Evolutionary conservation across 2,888 invertebrate species (phyloP).

Genomic region (Heliconius ethilla): DNA sequence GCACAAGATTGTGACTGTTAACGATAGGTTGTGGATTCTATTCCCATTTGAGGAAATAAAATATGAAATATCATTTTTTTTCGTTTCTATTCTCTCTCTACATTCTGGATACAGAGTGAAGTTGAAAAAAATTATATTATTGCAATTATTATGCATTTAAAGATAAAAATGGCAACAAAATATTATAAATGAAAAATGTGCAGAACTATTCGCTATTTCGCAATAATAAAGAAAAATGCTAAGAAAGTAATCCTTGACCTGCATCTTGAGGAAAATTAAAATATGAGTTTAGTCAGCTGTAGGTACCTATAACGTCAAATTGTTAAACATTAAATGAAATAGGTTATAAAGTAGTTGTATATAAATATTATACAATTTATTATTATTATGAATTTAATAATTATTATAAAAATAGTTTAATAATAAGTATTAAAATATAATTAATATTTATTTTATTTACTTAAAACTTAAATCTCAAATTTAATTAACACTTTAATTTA

Average conservation of each 20-base stretch:
- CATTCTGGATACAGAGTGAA: no score
- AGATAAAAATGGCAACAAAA: neutral
- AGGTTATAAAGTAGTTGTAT: neutral
- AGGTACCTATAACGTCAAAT: conserved; percentile 8
- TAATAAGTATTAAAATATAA: no score
- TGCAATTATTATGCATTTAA: neutral
- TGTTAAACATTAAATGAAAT: conserved; percentile 19
- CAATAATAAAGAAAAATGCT: conserved; percentile 30
- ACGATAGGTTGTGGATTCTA: no score
- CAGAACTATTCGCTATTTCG: neutral
- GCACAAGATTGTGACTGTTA: no score
- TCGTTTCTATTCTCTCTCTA: no score
- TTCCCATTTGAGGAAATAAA: no score
- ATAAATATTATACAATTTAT: no score
- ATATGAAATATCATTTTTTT: no score
- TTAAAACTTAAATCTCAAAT: neutral
- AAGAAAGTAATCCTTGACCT: conserved; percentile 43
- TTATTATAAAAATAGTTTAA: no score
- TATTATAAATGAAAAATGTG: conserved; percentile 2
- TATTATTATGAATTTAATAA: no score
- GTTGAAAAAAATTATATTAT: no score
- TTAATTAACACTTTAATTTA: no score
- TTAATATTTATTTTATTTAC: neutral
- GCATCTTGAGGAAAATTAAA: conserved; percentile 42
- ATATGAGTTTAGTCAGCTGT: conserved; percentile 36